Conservation (phyloP, 1,140 invertebrate species). For the Oryctes rhinoceros region DNA sequence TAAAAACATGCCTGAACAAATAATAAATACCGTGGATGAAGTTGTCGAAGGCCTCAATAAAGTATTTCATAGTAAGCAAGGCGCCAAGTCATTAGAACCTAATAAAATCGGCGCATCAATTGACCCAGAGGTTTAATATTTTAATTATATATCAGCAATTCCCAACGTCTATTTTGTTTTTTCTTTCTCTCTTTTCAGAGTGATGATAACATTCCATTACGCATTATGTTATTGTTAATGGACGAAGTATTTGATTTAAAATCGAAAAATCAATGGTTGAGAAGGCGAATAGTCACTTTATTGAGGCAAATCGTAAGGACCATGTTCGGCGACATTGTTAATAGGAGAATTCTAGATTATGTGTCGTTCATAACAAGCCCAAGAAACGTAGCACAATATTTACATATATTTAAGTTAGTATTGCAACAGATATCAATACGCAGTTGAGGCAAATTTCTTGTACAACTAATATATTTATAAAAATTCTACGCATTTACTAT, state of each 20-base stretch:
- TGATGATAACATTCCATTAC: slow-evolving; percentile 86
- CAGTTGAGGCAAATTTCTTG: no score
- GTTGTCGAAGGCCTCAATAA: slow-evolving; percentile 76
- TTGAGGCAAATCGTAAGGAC: slow-evolving; percentile 81
- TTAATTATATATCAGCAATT: background rate
- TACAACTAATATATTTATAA: background rate
- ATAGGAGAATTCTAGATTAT: slow-evolving; percentile 89
- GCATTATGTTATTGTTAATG: slow-evolving; percentile 86
- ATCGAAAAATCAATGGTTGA: slow-evolving; percentile 87
- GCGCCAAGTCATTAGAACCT: slow-evolving; percentile 52
- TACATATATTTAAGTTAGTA: slow-evolving; percentile 84
- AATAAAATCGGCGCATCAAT: slow-evolving; percentile 70
- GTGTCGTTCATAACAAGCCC: slow-evolving; percentile 90
- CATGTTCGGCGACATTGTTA: slow-evolving; percentile 87
- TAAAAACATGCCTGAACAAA: slow-evolving; percentile 84
- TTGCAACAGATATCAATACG: no score
- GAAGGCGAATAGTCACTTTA: slow-evolving; percentile 81
- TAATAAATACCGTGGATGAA: slow-evolving; percentile 82
- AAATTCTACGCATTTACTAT: slow-evolving; percentile 22
- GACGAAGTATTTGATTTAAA: slow-evolving; percentile 93
- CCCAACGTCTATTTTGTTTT: background rate
- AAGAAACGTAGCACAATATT: slow-evolving; percentile 87
- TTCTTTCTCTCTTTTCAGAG: slow-evolving; percentile 64
- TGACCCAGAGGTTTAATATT: slow-evolving; percentile 67
- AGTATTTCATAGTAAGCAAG: slow-evolving; percentile 59